These are phyloP conservation scores for Sarcophaga peregrina DNA, from an alignment of 1,140 invertebrate species.

Conservation along the genomic window DNA sequence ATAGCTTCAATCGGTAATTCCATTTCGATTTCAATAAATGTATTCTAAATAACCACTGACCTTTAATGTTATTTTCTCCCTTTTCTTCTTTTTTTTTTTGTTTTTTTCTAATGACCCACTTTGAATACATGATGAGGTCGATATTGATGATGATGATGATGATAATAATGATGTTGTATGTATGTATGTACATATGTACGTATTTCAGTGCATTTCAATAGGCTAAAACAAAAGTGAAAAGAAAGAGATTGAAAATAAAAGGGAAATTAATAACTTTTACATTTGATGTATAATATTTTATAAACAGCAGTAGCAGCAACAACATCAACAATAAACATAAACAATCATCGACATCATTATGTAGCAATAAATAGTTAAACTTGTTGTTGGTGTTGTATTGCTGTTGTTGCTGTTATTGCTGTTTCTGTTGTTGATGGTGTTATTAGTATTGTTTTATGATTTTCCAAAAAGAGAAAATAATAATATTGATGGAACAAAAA, in stretches of 20 bases:
- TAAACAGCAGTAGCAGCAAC: not conserved
- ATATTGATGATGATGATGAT: no score
- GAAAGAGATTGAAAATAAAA: no score
- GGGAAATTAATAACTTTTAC: no score
- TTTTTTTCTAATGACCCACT: not conserved
- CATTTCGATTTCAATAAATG: not conserved
- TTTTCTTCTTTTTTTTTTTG: not conserved
- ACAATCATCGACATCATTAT: not conserved
- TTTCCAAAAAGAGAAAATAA: not conserved
- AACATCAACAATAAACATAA: conserved; percentile 6
- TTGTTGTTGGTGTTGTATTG: no score
- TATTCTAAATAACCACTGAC: conserved; percentile 1
- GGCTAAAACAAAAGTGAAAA: not conserved
- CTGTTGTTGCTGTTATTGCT: not conserved
- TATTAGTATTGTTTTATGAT: conserved; percentile 7
- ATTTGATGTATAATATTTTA: not conserved
- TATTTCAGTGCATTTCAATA: no score
- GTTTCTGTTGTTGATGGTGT: not conserved
- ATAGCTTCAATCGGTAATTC: not conserved
- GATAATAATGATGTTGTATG: no score
- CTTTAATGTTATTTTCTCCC: not conserved
- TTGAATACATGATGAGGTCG: no score
- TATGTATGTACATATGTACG: no score
- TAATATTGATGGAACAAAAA: no score
- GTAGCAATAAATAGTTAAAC: no score